phyloP scores from a whole-genome alignment of 2,797 vertebrate species.

The Melanotaenia parkinsoni region DNA sequence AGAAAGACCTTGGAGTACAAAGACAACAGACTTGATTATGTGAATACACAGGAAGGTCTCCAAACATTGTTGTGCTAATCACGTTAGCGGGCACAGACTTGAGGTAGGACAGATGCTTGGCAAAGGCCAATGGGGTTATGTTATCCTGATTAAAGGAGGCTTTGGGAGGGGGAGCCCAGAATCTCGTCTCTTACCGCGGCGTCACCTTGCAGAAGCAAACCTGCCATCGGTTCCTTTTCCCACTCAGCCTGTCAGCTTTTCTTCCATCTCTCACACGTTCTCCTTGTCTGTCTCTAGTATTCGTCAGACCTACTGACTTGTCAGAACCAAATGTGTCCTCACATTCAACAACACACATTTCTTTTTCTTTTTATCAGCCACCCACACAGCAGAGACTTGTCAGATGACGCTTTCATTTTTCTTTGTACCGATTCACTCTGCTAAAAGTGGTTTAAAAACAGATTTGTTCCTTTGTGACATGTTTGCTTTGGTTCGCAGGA shows the following conservation, averaged over 20 bases:
- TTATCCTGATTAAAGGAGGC: slow-evolving; percentile 77
- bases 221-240: slow-evolving; percentile 30
- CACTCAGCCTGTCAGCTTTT: slow-evolving; percentile 16
- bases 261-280: slow-evolving; percentile 10
- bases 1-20: slow-evolving; percentile 75
- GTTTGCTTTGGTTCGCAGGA: slow-evolving; percentile 39
- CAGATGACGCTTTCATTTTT: slow-evolving; percentile 42
- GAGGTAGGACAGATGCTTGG: slow-evolving; percentile 76
- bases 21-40: slow-evolving; percentile 76
- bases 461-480: slow-evolving; percentile 52
- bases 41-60: slow-evolving; percentile 76
- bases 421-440: slow-evolving; percentile 39
- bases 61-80: slow-evolving; percentile 78
- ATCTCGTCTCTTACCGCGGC: slow-evolving; percentile 57
- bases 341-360: slow-evolving; percentile 41
- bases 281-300: slow-evolving; percentile 18
- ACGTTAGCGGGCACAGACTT: slow-evolving; percentile 73
- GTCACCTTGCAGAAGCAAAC: slow-evolving; percentile 66
- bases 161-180: slow-evolving; percentile 47
- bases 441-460: slow-evolving; percentile 54
- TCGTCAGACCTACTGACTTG: slow-evolving; percentile 26
- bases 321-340: slow-evolving; percentile 39
- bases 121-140: slow-evolving; percentile 78
- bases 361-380: slow-evolving; percentile 42
- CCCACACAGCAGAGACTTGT: slow-evolving; percentile 45